Percentiles rank a stretch among this genome's conserved stretches.
These are phyloP conservation scores for Arrhamphus sclerolepis DNA, from an alignment of 2,797 vertebrate species.

Conservation along the genomic window DNA sequence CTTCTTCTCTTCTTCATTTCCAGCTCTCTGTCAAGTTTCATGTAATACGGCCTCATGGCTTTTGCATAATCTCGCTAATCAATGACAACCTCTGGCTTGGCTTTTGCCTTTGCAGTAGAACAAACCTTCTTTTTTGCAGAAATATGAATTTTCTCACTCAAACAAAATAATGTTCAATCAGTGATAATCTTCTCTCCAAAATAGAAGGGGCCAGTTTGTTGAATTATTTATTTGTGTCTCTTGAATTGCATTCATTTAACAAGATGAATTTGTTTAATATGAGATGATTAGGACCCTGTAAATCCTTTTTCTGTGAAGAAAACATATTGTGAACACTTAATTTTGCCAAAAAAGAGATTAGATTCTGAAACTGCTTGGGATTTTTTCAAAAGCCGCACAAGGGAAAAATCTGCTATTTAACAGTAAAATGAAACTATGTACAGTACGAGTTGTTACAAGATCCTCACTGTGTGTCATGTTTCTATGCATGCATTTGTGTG, in stretches of 20 bases:
- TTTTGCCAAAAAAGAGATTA: constrained; percentile 1
- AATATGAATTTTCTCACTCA: too few relatives aligned
- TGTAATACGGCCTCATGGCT: too few relatives aligned
- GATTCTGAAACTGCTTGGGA: background rate
- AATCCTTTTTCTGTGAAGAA: constrained; percentile 6
- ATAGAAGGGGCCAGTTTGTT: background rate
- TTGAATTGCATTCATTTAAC: constrained; percentile 21
- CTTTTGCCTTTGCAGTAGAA: too few relatives aligned
- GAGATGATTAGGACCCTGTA: constrained; percentile 18
- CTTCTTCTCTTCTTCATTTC: too few relatives aligned
- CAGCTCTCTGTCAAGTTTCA: too few relatives aligned
- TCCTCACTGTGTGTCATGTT: constrained; percentile 2
- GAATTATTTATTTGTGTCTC: constrained; percentile 25
- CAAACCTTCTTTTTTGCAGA: too few relatives aligned
- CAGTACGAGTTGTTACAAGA: background rate
- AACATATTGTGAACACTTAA: background rate
- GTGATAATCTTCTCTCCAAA: background rate
- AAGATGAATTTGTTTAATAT: constrained; percentile 28
- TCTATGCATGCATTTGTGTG: constrained; percentile 10
- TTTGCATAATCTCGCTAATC: too few relatives aligned
- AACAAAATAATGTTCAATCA: too few relatives aligned
- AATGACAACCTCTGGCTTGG: too few relatives aligned
- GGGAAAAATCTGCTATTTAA: too few relatives aligned
- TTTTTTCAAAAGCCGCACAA: background rate
- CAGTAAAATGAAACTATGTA: background rate